Base-by-base conservation (phyloP, 1,140 invertebrate genomes). In the Pemphigus obesinymphae region DNA sequence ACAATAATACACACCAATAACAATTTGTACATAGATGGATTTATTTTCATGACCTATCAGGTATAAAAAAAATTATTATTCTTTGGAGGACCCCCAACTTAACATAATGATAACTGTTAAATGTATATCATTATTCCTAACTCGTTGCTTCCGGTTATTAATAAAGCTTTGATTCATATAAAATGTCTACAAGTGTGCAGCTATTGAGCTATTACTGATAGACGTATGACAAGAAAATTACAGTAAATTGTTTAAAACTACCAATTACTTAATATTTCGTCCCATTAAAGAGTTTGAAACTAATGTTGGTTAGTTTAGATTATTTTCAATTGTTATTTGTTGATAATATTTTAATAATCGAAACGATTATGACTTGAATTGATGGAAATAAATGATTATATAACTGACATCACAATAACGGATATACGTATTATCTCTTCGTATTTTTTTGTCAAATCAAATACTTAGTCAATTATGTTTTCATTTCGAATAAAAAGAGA, bases 101-200 rank as follows among this genome's bases (percentile, higher is more conserved):
- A 20, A 45, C 34, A 11, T 80, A 61, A 61, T 80, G 55, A 45
- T 80, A 80, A 45, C 50, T 23, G 2, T n/a, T 40, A 63, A 63
- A 43, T 31, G 70, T 50, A 45, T 43, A 72, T 34, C 73, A 40
- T 34, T 63, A 80, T 61, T 80, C 55, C 76, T 80, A 80, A 80
- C 55, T 61, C 76, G 76, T 63, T 80, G 37, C 23, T 80, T 80
- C 76, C 76, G 76, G 76, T 80, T 61, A 61, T 63, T 80, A 58
- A 61, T 55, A 73, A 11, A 31, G 70, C 23, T 73, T 50, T 73
- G 70, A 70, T 70, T 70, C 40, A 23, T 45, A 45, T 45, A 43
- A 70, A 43, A 70, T 43, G 68, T 70, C 68, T 45, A 26, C 68
- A 17, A 43, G n/a, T n/a, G n/a, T n/a, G 8, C 45, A 2, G 17